phyloP scores from a whole-genome alignment of 2,797 vertebrate genomes.

The Spondyliosoma cantharus region DNA sequence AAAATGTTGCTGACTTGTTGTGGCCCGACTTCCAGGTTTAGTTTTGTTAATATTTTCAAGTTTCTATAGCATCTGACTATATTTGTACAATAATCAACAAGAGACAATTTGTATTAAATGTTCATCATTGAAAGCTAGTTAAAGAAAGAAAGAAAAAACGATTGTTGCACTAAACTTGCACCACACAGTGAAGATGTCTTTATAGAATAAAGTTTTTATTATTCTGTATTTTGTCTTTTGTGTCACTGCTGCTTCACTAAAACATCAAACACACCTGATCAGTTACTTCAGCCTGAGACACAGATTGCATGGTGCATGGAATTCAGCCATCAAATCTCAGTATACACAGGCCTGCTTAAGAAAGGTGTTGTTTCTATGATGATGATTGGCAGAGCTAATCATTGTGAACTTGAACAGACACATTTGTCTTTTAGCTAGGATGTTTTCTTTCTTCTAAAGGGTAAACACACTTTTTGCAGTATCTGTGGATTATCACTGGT shows the following conservation, averaged over 20 bases:
- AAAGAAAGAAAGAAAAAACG: neutral
- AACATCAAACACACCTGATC: neutral
- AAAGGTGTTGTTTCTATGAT: neutral
- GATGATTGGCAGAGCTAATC: neutral
- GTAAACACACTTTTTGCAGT: neutral
- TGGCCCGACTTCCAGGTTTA: no score
- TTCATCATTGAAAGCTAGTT: neutral
- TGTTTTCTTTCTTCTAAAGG: neutral
- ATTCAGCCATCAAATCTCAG: neutral
- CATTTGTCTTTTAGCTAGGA: neutral
- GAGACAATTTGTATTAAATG: neutral
- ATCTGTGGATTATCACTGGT: neutral
- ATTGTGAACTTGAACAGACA: no score
- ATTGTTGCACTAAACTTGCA: neutral
- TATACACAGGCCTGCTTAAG: neutral
- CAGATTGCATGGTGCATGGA: neutral
- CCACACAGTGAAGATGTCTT: neutral
- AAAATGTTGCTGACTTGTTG: no score
- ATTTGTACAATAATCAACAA: neutral
- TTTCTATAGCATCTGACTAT: neutral
- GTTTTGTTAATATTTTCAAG: conserved; percentile 15
- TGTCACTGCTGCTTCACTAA: neutral
- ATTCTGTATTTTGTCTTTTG: neutral
- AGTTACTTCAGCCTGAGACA: neutral
- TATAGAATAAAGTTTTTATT: conserved; percentile 15